These are phyloP conservation scores for Lacanobia wlatinum DNA, from an alignment of 2,888 invertebrate genomes.

Conservation along the genomic window DNA sequence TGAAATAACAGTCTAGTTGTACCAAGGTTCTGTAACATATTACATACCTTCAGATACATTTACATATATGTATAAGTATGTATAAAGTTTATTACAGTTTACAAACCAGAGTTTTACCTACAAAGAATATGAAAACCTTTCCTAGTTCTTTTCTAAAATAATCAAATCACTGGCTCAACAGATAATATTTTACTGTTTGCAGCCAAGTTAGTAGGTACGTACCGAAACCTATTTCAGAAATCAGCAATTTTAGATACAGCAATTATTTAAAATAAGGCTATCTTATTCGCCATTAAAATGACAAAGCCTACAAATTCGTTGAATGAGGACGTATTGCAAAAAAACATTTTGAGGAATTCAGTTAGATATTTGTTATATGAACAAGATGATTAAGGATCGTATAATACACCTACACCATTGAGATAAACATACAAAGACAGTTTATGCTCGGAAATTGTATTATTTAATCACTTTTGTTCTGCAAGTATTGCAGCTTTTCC, in stretches of 20 bases:
- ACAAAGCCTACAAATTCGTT: conserved; percentile 9
- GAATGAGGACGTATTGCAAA: conserved; percentile 24
- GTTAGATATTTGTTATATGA: background rate
- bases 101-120: too few species aligned
- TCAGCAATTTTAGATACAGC: background rate
- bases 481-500: conserved; percentile 15
- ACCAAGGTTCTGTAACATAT: too few species aligned
- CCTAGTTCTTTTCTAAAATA: background rate
- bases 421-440: background rate
- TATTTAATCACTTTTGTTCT: conserved; percentile 7
- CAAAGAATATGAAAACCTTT: background rate
- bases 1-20: too few species aligned
- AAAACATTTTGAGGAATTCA: background rate
- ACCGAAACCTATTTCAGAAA: background rate
- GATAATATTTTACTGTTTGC: too few species aligned
- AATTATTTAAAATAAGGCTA: conserved; percentile 19
- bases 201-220: background rate
- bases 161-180: too few species aligned
- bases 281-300: conserved; percentile 27
- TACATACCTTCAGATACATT: background rate
- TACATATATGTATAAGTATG: background rate
- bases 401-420: conserved; percentile 16
- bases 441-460: background rate
- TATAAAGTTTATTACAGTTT: too few species aligned
- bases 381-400: background rate